Percentiles rank a stretch among this genome's conserved stretches.
Evolutionary conservation across 2,797 vertebrate genomes (phyloP).

Genomic region (Acestrorhynchus altus): DNA sequence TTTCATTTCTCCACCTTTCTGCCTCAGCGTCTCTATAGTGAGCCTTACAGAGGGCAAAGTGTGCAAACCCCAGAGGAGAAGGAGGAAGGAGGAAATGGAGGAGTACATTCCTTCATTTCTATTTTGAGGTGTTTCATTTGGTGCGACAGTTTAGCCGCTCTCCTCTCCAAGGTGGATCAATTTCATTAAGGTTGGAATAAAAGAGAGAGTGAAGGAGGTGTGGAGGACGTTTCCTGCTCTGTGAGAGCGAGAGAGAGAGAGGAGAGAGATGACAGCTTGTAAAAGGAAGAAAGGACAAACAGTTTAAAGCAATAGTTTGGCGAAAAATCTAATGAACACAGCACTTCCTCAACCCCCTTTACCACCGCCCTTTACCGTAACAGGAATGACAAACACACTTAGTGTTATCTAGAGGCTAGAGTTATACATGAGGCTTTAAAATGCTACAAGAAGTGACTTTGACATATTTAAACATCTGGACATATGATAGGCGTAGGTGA

Average conservation of each 20-base stretch:
- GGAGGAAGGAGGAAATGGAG: not conserved
- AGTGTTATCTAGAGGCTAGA: no score
- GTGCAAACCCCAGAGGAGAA: not conserved
- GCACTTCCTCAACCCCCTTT: no score
- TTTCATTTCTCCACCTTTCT: not conserved
- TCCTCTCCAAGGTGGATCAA: constrained; percentile 21
- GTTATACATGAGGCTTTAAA: no score
- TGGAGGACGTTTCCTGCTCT: constrained; percentile 16
- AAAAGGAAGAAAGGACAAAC: constrained; percentile 7
- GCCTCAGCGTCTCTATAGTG: not conserved
- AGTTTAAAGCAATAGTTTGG: not conserved
- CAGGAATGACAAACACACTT: no score
- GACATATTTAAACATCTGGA: no score
- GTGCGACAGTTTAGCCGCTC: not conserved
- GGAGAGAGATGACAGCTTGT: constrained; percentile 1
- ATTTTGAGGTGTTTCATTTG: constrained; percentile 20
- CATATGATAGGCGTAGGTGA: no score
- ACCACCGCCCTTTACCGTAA: no score
- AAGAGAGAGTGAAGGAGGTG: not conserved
- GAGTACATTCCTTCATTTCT: not conserved
- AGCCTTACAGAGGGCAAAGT: not conserved
- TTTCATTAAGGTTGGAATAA: constrained; percentile 1
- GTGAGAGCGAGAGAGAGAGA: not conserved
- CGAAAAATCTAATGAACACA: not conserved
- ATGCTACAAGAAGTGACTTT: no score